Evolutionary conservation across 1,140 invertebrate species (phyloP).

Genomic region (Stegodyphus dumicola): DNA sequence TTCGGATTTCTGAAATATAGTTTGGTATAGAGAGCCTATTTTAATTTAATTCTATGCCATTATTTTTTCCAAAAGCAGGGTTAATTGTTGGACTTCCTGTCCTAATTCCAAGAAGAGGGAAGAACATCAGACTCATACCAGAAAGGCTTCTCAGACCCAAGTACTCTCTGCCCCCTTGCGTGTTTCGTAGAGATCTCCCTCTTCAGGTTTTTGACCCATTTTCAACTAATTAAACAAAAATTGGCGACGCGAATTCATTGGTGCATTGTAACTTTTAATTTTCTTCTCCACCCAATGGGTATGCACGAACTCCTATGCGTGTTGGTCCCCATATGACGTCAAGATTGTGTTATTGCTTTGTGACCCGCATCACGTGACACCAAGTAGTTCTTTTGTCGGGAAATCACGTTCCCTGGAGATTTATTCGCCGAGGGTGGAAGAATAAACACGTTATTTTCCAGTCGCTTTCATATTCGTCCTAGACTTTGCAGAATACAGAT

Average conservation of each 20-base stretch:
- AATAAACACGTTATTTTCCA: too few relatives aligned
- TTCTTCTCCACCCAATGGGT: not conserved
- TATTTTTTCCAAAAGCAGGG: too few relatives aligned
- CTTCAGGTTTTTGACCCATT: conserved; percentile 24
- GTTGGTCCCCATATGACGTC: not conserved
- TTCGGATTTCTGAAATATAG: too few relatives aligned
- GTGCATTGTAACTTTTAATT: not conserved
- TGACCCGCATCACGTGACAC: conserved; percentile 25
- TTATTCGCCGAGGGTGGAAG: not conserved
- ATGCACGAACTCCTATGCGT: not conserved
- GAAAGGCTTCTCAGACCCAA: too few relatives aligned
- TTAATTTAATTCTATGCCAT: too few relatives aligned
- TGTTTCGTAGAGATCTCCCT: not conserved
- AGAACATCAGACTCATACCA: too few relatives aligned
- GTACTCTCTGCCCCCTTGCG: not conserved
- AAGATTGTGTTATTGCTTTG: conserved; percentile 1
- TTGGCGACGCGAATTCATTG: not conserved
- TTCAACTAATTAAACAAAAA: conserved; percentile 3
- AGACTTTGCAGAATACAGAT: too few relatives aligned
- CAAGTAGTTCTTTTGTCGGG: not conserved
- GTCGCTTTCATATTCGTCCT: too few relatives aligned
- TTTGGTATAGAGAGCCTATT: too few relatives aligned
- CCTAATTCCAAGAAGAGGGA: too few relatives aligned
- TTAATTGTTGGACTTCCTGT: too few relatives aligned
- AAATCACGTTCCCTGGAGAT: conserved; percentile 10